Evolutionary conservation across 2,797 vertebrate genomes (phyloP), one percentile per base, ranked within the genome.

Genomic region (Crotalus adamanteus): DNA sequence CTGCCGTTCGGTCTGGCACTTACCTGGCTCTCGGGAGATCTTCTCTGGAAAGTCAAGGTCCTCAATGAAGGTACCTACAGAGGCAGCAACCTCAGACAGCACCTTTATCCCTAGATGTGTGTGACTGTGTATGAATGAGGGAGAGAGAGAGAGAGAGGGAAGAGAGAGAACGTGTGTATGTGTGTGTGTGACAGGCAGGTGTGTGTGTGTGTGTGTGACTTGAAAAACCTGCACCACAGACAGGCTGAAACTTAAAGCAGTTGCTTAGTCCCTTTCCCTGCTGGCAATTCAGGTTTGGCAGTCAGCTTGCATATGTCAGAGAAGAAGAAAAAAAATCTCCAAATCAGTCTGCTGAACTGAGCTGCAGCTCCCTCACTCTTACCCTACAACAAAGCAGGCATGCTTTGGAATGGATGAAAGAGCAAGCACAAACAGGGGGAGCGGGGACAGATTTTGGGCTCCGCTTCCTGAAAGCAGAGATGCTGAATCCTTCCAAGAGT

Each of bases 191-290:
- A 91, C 65, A 63, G 47, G 90, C 86, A 88, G 86, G 92, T 85
- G 94, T 89, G 93, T 96, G 94, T 89, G 93, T 96, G 94, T 92
- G 37, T 37, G 96, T 96, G 95, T 92, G 96, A 97, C 97, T 97
- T 97, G 98, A 97, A 97, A 97, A 98, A 97, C 97, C 97, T 97
- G 98, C 97, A 73, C 94, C 92, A 94, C 96, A 94, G 94, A 96
- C 92, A 92, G 95, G 69, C 86, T 87, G 86, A 87, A 94, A 96
- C 95, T 95, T 94, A 56, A 95, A 65, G 91, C 83, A 95, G 96
- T 94, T 96, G 92, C 63, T 94, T 83, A 65, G 85, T 90, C 93
- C 4, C 96, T 95, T 93, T 97, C 94, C 6, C 94, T 96, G 97
- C 97, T 94, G 95, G 97, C 97, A 96, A 96, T 97, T 96, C 97